Base-by-base conservation (phyloP, 1,140 invertebrate genomes). In the Drosophila neocordata region DNA sequence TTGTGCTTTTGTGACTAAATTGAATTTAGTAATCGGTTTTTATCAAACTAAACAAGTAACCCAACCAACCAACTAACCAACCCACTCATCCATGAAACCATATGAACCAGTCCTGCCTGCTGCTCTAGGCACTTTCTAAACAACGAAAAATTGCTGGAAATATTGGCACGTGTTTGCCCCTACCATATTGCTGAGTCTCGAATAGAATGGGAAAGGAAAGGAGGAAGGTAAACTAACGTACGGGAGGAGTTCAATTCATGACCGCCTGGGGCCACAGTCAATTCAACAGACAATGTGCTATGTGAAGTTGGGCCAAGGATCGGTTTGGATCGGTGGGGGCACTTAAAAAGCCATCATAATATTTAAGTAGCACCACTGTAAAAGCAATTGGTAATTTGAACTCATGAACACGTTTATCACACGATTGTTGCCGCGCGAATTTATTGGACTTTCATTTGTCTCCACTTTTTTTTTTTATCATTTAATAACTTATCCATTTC, bases 21-120 rank as follows among this genome's bases (percentile, higher is more conserved):
- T 87, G 79, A 87, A 88, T 87, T 87, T 87, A 87, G 82, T 87
- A 82, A 87, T 88, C 83, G 82, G 63, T 87, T 87, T 87, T 82
- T 88, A 59, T 74, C 59, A 55, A 80, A 77, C 73, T 66, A 68
- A 81, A 77, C 60, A 65, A 68, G 63, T 64, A 67, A 68, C 53
- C 51, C 35, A 60, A 15, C 53, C 31, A 34, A 48, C 37, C 35
- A 22, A 22, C 55, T 22, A 55, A 11, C 20, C 48, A 24, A 44
- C 55, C 22, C 63, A 56, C 52, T 53, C 11, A 22, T 15, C 51
- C 13, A 74, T 18, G 20, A 57, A 62, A 18, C 60, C 53, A 18
- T 31, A 34, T 35, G 53, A 34, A 56, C 52, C 52, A 44, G 41
- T 18, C 41, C 41, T 8, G 1, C n/a, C n/a, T 7, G 1, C 41